These are phyloP conservation scores for Amphipyra berbera DNA, from an alignment of 2,888 invertebrate species.

Conservation along the genomic window DNA sequence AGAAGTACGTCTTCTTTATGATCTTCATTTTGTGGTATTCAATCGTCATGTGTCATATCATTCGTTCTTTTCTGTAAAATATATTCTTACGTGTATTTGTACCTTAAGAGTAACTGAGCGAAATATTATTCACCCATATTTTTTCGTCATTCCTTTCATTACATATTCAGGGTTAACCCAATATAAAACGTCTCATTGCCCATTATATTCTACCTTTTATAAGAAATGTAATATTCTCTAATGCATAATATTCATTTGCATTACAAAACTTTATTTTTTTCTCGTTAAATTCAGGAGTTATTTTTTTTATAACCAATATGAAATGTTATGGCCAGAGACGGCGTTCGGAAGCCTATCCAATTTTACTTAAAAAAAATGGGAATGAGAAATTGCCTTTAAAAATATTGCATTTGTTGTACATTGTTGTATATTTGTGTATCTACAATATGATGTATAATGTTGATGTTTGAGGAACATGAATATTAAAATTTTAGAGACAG, in stretches of 20 bases:
- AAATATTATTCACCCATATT: conserved; percentile 13
- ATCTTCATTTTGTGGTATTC: neutral
- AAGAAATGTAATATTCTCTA: conserved; percentile 3
- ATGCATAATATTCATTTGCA: conserved; percentile 8
- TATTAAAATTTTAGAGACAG: too few relatives aligned
- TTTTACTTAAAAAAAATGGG: conserved; percentile 19
- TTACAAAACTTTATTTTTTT: conserved; percentile 1
- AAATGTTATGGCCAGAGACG: conserved; percentile 8
- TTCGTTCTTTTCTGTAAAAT: neutral
- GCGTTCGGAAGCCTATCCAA: conserved; percentile 1
- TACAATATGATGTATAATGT: too few relatives aligned
- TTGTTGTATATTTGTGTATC: neutral
- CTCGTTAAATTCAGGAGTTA: neutral
- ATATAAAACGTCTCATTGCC: conserved; percentile 30
- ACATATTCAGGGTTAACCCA: conserved; percentile 30
- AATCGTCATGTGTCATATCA: conserved; percentile 1
- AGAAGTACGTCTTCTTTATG: neutral
- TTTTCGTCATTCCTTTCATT: conserved; percentile 8
- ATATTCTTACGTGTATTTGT: neutral
- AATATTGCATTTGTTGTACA: neutral
- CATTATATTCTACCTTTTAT: conserved; percentile 1
- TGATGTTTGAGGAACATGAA: too few relatives aligned
- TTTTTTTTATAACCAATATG: conserved; percentile 17
- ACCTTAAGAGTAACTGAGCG: conserved; percentile 1
- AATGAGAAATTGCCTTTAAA: neutral